A percentile compares a stretch with the other conserved stretches of the same genome.
Conservation (phyloP, 2,797 vertebrate genomes). For the Menidia menidia region DNA sequence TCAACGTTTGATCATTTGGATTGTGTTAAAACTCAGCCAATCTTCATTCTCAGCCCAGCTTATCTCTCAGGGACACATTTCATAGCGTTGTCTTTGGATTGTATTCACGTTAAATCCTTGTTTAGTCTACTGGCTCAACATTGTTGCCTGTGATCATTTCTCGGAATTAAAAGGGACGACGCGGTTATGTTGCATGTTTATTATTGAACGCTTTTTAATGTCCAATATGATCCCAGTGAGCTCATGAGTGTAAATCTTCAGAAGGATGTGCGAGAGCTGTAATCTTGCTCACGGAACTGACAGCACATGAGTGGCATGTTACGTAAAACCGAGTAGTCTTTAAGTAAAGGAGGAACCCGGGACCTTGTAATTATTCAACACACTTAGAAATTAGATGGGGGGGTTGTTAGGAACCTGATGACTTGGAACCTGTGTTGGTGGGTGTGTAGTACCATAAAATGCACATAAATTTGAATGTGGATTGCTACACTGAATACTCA, state of each 20-base stretch:
- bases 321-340: constrained; percentile 69
- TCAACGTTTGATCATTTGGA: neutral
- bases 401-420: constrained; percentile 55
- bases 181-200: too few relatives aligned
- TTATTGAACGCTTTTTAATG: too few relatives aligned
- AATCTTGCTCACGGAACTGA: constrained; percentile 46
- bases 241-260: too few relatives aligned
- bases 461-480: neutral
- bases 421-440: constrained; percentile 29
- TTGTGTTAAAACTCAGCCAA: neutral
- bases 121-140: constrained; percentile 1
- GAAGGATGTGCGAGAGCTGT: constrained; percentile 29
- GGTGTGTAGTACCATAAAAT: constrained; percentile 21
- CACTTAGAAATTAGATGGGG: constrained; percentile 77
- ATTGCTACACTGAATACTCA: constrained; percentile 11
- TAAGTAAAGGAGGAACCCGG: constrained; percentile 60
- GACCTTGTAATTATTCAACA: constrained; percentile 78
- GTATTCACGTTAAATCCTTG: neutral
- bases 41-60: constrained; percentile 9
- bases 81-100: neutral
- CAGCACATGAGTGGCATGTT: constrained; percentile 58
- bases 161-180: too few relatives aligned
- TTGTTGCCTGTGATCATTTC: neutral
- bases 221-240: too few relatives aligned
- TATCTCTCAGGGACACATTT: neutral